These are phyloP conservation scores for Steatornis caripensis DNA, from an alignment of 2,113 vertebrate genomes.

Conservation along the genomic window DNA sequence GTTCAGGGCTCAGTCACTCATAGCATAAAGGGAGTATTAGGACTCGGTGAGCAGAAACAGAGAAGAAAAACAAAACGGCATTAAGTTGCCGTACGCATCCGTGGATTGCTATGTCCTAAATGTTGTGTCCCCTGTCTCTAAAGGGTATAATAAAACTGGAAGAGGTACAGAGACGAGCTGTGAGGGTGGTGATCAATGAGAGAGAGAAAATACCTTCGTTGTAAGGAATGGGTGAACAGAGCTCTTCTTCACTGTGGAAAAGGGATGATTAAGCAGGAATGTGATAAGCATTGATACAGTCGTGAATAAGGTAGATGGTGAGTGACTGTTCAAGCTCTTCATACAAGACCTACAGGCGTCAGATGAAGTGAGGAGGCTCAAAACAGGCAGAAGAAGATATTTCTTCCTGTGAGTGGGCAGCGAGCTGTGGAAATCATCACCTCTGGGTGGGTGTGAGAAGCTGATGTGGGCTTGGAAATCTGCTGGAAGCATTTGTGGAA, in stretches of 20 bases:
- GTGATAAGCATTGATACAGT: background rate
- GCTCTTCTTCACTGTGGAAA: background rate
- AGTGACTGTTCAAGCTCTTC: conserved; percentile 3
- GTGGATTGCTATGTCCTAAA: background rate
- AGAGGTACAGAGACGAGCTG: background rate
- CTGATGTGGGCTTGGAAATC: background rate
- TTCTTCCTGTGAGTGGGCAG: background rate
- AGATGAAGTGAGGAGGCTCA: conserved; percentile 32
- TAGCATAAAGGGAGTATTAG: background rate
- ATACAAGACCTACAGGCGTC: background rate
- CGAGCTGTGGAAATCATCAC: conserved; percentile 11
- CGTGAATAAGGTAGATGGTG: background rate
- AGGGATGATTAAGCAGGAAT: background rate
- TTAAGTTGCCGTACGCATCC: background rate
- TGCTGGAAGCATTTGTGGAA: conserved; percentile 17
- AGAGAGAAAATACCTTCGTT: background rate
- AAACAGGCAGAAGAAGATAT: background rate
- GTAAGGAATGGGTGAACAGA: background rate
- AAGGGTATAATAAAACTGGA: background rate
- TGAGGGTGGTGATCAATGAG: background rate
- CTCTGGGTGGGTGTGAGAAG: conserved; percentile 15
- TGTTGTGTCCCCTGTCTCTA: background rate
- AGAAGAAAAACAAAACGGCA: background rate
- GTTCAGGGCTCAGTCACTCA: background rate
- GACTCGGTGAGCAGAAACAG: background rate